These are phyloP conservation scores for Malacoraja senta DNA, from an alignment of 2,797 vertebrate genomes.

Conservation along the genomic window DNA sequence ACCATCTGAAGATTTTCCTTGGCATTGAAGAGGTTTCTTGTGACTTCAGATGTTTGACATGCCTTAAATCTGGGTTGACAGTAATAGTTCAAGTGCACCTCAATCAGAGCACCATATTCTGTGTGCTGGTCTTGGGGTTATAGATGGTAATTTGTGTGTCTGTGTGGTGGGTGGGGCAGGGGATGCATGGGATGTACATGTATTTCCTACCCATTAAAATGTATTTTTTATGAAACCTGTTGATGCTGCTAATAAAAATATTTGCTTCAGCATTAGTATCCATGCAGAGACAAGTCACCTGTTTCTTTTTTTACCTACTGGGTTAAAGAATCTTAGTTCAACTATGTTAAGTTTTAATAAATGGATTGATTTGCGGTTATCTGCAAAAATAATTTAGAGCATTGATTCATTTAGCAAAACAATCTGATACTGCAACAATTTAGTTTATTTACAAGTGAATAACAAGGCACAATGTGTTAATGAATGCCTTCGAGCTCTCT, in stretches of 20 bases:
- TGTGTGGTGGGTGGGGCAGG: no score
- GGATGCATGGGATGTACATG: no score
- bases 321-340: neutral
- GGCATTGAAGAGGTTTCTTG: neutral
- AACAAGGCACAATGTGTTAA: neutral
- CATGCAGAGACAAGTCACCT: neutral
- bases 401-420: neutral
- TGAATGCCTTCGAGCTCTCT: neutral
- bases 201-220: neutral
- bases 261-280: neutral
- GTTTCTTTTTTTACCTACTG: slow-evolving; percentile 11
- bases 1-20: no score
- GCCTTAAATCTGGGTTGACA: neutral
- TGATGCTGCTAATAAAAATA: neutral
- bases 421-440: neutral
- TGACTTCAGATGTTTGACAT: neutral
- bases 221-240: neutral
- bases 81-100: neutral
- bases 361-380: neutral
- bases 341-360: neutral
- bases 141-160: neutral
- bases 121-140: neutral
- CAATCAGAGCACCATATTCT: neutral
- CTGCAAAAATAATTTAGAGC: slow-evolving; percentile 19
- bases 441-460: neutral